Base-by-base conservation (phyloP, 2,888 invertebrate species). In the Acleris laterana region DNA sequence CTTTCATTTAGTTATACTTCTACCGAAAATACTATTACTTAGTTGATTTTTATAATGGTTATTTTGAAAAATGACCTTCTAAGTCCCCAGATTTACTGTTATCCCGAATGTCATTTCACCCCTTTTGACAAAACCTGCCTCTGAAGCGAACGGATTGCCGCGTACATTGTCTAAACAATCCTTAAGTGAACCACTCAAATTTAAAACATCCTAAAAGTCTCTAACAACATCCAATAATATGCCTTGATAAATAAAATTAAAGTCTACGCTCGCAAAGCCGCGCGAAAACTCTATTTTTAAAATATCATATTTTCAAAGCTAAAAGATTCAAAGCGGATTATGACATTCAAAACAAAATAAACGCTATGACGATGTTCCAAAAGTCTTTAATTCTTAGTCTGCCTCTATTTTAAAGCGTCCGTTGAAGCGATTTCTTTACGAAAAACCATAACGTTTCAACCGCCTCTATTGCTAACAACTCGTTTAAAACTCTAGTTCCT, bases 41-140 rank as follows among this genome's bases (percentile, higher is more conserved):
- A 56, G 50, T 55, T 55, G 46, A 60, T 46, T 61, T 22, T 56
- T 42, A 56, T 61, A 82, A 83, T 78, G 81, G 78, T 84, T 82
- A 83, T 83, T 83, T 87, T 90, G 89, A 91, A 89, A 91, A 92
- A 92, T 91, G 84, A 89, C 84, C 86, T 84, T 72, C 72, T 81
- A 83, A 80, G 78, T 81, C 81, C 83, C 73, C 70, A 82, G 87
- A 84, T 85, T 87, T 85, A 83, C 82, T 77, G 73, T 81, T 82
- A 87, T 88, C 84, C 87, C 79, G 77, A 89, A 90, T 86, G 90
- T 87, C 88, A 90, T 89, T 90, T 88, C 87, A 87, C 84, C 92
- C 92, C 87, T 86, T 87, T 84, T 85, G 85, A 83, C 84, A 84
- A 85, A 86, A 89, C 86, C 90, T 92, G 89, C 79, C 81, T 86